phyloP scores from a whole-genome alignment of 2,888 invertebrate genomes.

The Monochamus alternatus region DNA sequence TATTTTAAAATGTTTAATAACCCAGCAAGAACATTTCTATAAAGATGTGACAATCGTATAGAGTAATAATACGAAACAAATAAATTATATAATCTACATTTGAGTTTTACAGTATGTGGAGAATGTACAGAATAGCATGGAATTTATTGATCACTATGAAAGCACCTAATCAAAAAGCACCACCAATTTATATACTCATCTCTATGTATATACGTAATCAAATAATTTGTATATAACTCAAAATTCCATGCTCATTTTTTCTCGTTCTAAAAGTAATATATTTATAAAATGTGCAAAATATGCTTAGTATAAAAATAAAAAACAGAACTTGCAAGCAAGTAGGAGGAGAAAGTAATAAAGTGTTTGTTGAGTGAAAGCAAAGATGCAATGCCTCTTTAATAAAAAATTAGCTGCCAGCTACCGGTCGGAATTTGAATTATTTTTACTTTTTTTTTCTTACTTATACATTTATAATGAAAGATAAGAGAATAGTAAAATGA shows the following conservation, averaged over 20 bases:
- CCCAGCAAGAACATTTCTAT: too few relatives aligned
- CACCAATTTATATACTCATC: slow-evolving; percentile 21
- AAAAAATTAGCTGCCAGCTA: too few relatives aligned
- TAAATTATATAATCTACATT: too few relatives aligned
- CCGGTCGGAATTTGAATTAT: too few relatives aligned
- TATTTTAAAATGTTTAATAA: neutral
- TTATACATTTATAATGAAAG: too few relatives aligned
- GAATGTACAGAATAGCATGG: slow-evolving; percentile 27
- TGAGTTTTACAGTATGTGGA: neutral
- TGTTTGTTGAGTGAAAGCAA: neutral
- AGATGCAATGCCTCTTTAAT: too few relatives aligned
- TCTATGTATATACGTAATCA: slow-evolving; percentile 23
- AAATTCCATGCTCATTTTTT: slow-evolving; percentile 37
- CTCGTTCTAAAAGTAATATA: slow-evolving; percentile 26
- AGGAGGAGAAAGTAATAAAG: neutral
- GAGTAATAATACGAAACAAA: neutral
- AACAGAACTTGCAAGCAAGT: neutral
- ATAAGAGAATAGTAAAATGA: neutral
- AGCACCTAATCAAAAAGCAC: slow-evolving; percentile 33
- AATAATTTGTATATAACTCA: slow-evolving; percentile 27
- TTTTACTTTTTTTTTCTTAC: neutral
- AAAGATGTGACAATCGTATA: neutral
- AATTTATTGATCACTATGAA: slow-evolving; percentile 26
- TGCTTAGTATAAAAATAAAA: neutral
- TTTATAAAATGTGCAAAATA: slow-evolving; percentile 19